phyloP scores from a whole-genome alignment of 2,113 vertebrate genomes.

The Orycteropus afer region DNA sequence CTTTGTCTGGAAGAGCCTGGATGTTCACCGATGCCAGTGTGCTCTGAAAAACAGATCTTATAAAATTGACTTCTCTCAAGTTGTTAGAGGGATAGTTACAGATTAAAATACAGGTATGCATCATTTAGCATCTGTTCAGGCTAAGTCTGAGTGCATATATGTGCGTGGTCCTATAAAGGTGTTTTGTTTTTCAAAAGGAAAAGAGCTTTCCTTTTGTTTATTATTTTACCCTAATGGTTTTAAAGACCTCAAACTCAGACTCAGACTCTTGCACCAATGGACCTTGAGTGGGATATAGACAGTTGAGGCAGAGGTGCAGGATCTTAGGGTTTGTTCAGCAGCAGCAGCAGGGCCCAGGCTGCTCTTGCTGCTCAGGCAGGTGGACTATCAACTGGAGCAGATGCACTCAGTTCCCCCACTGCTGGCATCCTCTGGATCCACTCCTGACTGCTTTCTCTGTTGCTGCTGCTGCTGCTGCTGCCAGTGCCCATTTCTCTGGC shows the following conservation, averaged over 20 bases:
- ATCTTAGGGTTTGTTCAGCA: not conserved
- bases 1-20: slow-evolving; percentile 90
- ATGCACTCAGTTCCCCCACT: not conserved
- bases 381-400: no score
- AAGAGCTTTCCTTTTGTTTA: not conserved
- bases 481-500: not conserved
- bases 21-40: slow-evolving; percentile 88
- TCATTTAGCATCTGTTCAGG: no score
- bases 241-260: not conserved
- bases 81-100: not conserved
- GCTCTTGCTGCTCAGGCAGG: not conserved
- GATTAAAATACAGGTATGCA: not conserved
- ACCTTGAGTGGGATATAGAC: not conserved
- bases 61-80: not conserved
- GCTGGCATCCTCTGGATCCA: no score
- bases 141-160: no score
- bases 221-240: not conserved
- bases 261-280: not conserved
- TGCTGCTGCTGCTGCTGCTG: no score
- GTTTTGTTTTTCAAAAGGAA: not conserved
- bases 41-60: slow-evolving; percentile 81
- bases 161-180: no score
- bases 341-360: no score
- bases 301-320: not conserved
- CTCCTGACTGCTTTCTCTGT: no score